These are phyloP conservation scores for Dasypolia templi DNA, from an alignment of 2,888 invertebrate species.

Conservation along the genomic window DNA sequence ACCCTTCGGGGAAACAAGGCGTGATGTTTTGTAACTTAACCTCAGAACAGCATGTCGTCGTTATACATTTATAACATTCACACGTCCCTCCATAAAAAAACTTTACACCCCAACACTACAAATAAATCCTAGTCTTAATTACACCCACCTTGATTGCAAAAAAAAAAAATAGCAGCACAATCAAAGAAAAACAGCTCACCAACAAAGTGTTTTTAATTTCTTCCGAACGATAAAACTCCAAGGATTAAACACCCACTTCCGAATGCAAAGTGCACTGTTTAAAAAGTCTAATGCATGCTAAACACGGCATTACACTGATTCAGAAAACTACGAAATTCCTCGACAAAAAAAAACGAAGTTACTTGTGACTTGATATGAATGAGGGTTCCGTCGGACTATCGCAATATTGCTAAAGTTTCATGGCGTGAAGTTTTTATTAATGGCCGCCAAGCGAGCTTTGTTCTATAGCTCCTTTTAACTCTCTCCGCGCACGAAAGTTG, in stretches of 20 bases:
- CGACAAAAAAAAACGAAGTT: slow-evolving; percentile 64
- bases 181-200: slow-evolving; percentile 22
- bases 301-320: slow-evolving; percentile 63
- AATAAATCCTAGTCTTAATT: slow-evolving; percentile 58
- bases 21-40: too few relatives aligned
- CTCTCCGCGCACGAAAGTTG: slow-evolving; percentile 76
- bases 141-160: slow-evolving; percentile 27
- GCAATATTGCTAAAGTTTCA: slow-evolving; percentile 87
- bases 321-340: slow-evolving; percentile 41
- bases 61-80: neutral
- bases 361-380: slow-evolving; percentile 74
- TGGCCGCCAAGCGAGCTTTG: slow-evolving; percentile 76
- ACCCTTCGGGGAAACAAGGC: too few relatives aligned
- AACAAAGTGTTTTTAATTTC: slow-evolving; percentile 48
- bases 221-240: slow-evolving; percentile 51
- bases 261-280: slow-evolving; percentile 60
- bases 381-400: slow-evolving; percentile 76
- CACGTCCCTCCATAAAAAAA: neutral
- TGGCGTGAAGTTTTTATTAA: slow-evolving; percentile 83
- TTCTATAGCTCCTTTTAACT: slow-evolving; percentile 74
- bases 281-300: slow-evolving; percentile 64
- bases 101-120: slow-evolving; percentile 15
- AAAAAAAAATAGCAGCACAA: slow-evolving; percentile 34
- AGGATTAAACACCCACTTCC: slow-evolving; percentile 59
- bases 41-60: slow-evolving; percentile 12